These are phyloP conservation scores for Daphoenositta chrysoptera DNA, from an alignment of 2,113 vertebrate genomes.

Conservation along the genomic window DNA sequence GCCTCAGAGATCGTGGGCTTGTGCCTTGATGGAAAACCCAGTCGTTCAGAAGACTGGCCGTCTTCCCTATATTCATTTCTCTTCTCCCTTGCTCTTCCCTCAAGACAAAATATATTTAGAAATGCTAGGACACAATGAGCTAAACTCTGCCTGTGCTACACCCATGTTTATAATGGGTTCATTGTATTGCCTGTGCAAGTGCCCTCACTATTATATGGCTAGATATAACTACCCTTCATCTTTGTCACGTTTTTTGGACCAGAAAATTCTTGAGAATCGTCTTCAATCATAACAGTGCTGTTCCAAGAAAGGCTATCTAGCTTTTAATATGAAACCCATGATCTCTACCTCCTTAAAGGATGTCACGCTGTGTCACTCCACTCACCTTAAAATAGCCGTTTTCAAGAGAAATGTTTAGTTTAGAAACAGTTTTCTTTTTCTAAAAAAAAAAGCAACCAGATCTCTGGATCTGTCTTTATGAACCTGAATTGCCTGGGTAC, in stretches of 20 bases:
- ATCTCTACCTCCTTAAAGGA: not conserved
- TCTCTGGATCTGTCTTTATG: not conserved
- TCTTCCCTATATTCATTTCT: not conserved
- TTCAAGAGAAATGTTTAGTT: not conserved
- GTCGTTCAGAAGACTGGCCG: rapidly evolving
- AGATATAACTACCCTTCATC: not conserved
- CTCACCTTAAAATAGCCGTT: not conserved
- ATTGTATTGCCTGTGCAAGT: not conserved
- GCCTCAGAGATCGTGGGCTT: not conserved
- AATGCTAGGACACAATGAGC: not conserved
- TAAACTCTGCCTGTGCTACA: not conserved
- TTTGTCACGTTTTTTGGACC: conserved; percentile 13
- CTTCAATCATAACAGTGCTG: not conserved
- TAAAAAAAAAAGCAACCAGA: not conserved
- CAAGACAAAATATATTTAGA: conserved; percentile 17
- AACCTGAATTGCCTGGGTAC: not conserved
- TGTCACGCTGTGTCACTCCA: rapidly evolving
- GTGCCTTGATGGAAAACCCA: not conserved
- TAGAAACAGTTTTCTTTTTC: not conserved
- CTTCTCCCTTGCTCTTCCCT: not conserved
- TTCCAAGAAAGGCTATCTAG: not conserved
- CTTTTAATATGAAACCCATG: not conserved
- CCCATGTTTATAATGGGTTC: conserved; percentile 14
- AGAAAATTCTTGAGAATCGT: not conserved
- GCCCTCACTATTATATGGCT: not conserved